Conservation (phyloP, 2,888 invertebrate species). For the Chalcis sispes region DNA sequence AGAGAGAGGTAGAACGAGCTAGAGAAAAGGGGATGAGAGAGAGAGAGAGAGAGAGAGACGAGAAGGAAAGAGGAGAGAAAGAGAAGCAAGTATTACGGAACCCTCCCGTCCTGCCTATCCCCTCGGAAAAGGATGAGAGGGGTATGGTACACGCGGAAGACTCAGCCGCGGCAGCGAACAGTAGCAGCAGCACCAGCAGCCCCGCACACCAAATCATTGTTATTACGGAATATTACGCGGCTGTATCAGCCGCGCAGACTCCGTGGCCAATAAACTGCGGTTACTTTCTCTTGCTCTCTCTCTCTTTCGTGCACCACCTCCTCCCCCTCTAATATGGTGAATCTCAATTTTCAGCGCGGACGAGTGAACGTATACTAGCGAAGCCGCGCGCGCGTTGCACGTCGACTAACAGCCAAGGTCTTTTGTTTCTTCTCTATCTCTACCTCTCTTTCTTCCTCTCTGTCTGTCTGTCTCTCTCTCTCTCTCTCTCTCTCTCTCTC, state of each 20-base stretch:
- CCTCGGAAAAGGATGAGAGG: slow-evolving; percentile 54
- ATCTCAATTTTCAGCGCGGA: slow-evolving; percentile 71
- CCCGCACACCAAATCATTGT: slow-evolving; percentile 74
- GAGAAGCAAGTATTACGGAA: slow-evolving; percentile 32
- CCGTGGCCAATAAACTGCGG: slow-evolving; percentile 73
- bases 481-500: background rate
- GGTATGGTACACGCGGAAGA: slow-evolving; percentile 61
- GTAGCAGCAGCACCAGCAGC: slow-evolving; percentile 65
- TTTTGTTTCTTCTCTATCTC: slow-evolving; percentile 40
- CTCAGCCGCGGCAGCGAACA: slow-evolving; percentile 61
- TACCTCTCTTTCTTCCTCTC: background rate
- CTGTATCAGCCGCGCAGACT: slow-evolving; percentile 72
- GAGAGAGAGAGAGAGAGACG: slow-evolving; percentile 33
- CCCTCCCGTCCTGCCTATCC: slow-evolving; percentile 30
- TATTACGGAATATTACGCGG: slow-evolving; percentile 74
- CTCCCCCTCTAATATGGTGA: slow-evolving; percentile 70
- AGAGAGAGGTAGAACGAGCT: slow-evolving; percentile 28
- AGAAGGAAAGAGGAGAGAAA: slow-evolving; percentile 2
- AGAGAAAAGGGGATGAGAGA: background rate
- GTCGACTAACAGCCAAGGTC: slow-evolving; percentile 2
- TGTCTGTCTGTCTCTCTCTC: background rate
- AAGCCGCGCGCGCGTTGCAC: slow-evolving; percentile 7
- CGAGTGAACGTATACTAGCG: slow-evolving; percentile 54
- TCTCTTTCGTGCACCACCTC: background rate
- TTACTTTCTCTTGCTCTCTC: slow-evolving; percentile 61